Conservation (phyloP, 2,113 vertebrate genomes). For the Panurus biarmicus region DNA sequence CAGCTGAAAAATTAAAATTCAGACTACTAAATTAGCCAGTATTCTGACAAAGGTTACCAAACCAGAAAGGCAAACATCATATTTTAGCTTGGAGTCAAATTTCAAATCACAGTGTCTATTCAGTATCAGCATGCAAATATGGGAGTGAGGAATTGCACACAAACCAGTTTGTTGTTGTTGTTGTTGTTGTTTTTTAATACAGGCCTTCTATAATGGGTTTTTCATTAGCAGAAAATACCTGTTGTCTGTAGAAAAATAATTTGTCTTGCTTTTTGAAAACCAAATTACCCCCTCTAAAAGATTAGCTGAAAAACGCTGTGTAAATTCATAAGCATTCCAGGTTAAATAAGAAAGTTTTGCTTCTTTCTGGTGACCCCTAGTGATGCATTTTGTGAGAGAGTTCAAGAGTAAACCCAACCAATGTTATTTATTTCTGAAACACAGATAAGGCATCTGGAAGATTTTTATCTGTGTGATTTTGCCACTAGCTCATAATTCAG, state of each 20-base stretch:
- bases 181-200: no score
- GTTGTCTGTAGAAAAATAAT: not conserved
- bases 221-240: slow-evolving; percentile 22
- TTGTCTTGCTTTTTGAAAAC: slow-evolving; percentile 8
- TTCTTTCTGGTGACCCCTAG: slow-evolving; percentile 27
- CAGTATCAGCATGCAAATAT: not conserved
- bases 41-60: not conserved
- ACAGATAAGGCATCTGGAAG: not conserved
- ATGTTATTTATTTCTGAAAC: not conserved
- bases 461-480: not conserved
- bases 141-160: not conserved
- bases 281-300: slow-evolving; percentile 8
- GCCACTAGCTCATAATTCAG: not conserved
- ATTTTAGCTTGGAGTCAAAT: not conserved
- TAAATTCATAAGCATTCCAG: not conserved
- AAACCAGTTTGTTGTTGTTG: no score
- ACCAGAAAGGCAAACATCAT: not conserved
- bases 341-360: not conserved
- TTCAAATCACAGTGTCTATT: not conserved
- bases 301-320: not conserved
- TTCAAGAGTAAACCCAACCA: not conserved
- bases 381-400: not conserved
- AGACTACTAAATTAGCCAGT: not conserved
- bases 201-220: not conserved
- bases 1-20: not conserved